Evolutionary conservation across 2,113 vertebrate genomes (phyloP).

Genomic region (Ammodytes dubius): DNA sequence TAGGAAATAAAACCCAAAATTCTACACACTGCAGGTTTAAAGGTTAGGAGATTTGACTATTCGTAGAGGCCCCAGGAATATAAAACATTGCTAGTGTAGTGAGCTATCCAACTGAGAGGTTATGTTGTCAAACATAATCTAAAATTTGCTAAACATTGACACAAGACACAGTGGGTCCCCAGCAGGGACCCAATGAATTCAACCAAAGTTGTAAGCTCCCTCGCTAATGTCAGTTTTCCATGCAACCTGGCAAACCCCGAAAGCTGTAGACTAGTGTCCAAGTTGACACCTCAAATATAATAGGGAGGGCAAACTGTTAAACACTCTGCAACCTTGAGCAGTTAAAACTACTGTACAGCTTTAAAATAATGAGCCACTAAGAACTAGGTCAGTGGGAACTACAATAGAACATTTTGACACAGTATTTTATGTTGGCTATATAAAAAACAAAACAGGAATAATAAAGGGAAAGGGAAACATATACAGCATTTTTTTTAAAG

Average conservation of each 20-base stretch:
- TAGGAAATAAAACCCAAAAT: too few species aligned
- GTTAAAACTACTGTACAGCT: neutral
- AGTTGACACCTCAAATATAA: neutral
- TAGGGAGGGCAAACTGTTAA: neutral
- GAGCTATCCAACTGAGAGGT: neutral
- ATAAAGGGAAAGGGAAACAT: neutral
- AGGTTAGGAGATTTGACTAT: too few species aligned
- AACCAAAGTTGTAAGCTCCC: neutral
- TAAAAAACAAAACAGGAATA: neutral
- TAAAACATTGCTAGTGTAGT: neutral
- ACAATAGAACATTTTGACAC: neutral
- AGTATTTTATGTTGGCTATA: neutral
- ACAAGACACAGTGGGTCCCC: conserved; percentile 1
- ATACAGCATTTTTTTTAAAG: neutral
- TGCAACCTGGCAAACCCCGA: neutral
- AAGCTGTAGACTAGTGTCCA: neutral
- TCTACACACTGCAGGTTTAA: too few species aligned
- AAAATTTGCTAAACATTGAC: neutral
- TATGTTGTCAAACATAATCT: neutral
- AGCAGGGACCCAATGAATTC: neutral
- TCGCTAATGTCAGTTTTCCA: neutral
- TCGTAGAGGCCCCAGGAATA: too few species aligned
- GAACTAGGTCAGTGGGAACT: neutral
- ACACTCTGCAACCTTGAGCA: neutral
- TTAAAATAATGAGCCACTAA: too few species aligned